Base-by-base conservation (phyloP, 2,113 vertebrate species). In the Albula glossodonta region DNA sequence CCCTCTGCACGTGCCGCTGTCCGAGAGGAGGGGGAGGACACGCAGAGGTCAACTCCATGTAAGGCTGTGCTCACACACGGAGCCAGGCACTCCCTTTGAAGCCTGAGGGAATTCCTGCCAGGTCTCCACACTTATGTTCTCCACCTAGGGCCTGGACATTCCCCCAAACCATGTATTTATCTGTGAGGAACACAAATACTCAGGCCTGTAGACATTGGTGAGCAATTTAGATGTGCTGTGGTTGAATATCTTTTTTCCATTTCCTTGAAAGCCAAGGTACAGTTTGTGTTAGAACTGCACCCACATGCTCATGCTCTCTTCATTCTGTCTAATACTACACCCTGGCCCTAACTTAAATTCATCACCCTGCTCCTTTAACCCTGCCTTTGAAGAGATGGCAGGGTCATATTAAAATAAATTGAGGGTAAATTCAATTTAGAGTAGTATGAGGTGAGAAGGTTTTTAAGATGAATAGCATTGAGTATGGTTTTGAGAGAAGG, bases 341-440 rank as follows among this genome's bases (percentile, higher is more conserved):
- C 90, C 9, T 86, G 89, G 90, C 90, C 90, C 90, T 90, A 31
- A 83, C 88, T 19, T 15, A 56, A 9, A 15, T 53, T 70, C 25
- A 25, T n/a, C 81, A 53, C 10, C 50, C 66, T 53, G 70, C n/a
- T 31, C 25, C 31, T 90, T 84, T 85, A 86, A 87, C 89, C 90
- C 56, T 1, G 80, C 86, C 91, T 94, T 93, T 94, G 92, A 94
- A 94, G 90, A 57, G 48, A 82, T 90, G 93, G 89, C 91, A 89
- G 93, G 89, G 88, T 93, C 88, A 86, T 83, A 94, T 94, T 93
- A 92, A 81, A 81, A 84, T 82, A 51, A 90, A 49, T 86, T 74
- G 78, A 78, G 78, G 50, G 78, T 52, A 49, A 77, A 19, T 66
- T 4, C 19, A 8, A 19, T 66, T 66, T 5, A 66, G 60, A 66